Percentiles rank a stretch among this genome's conserved stretches.
phyloP scores from a whole-genome alignment of 1,140 invertebrate genomes.

The Megathymus violae region DNA sequence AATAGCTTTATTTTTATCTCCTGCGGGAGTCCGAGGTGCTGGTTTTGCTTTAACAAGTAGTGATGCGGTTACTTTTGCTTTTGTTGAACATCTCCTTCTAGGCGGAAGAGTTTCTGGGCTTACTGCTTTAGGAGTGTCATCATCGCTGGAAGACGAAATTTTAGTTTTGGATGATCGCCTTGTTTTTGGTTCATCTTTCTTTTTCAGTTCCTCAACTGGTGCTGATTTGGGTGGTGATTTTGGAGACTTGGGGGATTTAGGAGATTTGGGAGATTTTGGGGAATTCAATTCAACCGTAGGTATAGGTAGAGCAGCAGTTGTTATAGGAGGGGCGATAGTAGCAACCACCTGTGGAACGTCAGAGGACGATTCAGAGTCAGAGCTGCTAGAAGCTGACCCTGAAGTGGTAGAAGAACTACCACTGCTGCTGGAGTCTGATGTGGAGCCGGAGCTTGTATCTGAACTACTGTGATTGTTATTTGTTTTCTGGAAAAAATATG shows the following conservation, averaged over 20 bases:
- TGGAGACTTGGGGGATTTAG: conserved; percentile 20
- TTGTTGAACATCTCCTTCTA: conserved; percentile 69
- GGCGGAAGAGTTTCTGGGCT: conserved; percentile 64
- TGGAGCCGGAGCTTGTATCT: conserved; percentile 86
- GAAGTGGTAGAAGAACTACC: conserved; percentile 88
- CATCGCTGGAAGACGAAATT: conserved; percentile 76
- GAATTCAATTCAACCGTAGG: conserved; percentile 28
- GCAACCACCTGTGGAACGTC: conserved; percentile 48
- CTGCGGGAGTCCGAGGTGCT: conserved; percentile 52
- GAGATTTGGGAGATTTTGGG: conserved; percentile 31
- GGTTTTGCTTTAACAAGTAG: conserved; percentile 65
- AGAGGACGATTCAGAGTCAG: conserved; percentile 84
- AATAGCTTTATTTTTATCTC: conserved; percentile 65
- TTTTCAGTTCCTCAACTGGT: conserved; percentile 78
- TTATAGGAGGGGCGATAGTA: conserved; percentile 28
- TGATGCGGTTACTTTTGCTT: conserved; percentile 68
- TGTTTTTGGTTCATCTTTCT: conserved; percentile 81
- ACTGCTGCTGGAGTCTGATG: conserved; percentile 87
- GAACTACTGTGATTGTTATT: conserved; percentile 81
- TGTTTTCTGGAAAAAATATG: conserved; percentile 71
- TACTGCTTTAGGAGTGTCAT: conserved; percentile 62
- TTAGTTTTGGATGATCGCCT: conserved; percentile 63
- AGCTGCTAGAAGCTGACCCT: conserved; percentile 88
- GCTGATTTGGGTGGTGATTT: conserved; percentile 66
- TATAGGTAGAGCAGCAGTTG: conserved; percentile 40